phyloP scores from a whole-genome alignment of 2,797 vertebrate genomes.

The Gallinago solitaria region DNA sequence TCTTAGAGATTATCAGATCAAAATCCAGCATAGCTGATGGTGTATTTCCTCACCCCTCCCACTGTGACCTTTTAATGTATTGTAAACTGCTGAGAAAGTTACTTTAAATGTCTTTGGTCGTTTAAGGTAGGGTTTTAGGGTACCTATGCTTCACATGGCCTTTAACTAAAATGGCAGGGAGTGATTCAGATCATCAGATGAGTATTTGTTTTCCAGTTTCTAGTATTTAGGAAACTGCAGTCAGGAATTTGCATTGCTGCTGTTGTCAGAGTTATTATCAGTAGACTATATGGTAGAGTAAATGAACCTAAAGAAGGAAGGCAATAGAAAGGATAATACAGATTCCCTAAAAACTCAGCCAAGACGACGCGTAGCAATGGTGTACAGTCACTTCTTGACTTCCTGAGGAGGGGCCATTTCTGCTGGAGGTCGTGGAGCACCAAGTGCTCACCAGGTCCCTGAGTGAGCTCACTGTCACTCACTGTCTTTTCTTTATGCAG shows the following conservation, averaged over 20 bases:
- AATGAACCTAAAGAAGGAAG: not conserved
- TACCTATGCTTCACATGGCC: not conserved
- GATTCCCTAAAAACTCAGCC: not conserved
- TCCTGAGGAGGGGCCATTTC: not conserved
- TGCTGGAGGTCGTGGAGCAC: not conserved
- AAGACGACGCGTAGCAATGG: not conserved
- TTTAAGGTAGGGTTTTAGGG: not conserved
- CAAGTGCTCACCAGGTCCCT: not conserved
- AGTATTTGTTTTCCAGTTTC: not conserved
- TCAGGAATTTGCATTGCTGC: not conserved
- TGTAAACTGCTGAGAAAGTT: conserved; percentile 26
- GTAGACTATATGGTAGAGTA: not conserved
- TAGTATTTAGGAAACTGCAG: not conserved
- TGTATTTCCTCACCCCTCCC: not conserved
- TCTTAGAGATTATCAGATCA: conserved; percentile 12
- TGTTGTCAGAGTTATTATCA: not conserved
- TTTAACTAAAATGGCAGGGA: not conserved
- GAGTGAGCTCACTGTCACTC: not conserved
- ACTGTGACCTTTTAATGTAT: conserved; percentile 26
- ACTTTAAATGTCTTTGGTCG: not conserved
- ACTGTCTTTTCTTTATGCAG: conserved; percentile 73
- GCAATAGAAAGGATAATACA: not conserved
- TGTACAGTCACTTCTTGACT: not conserved
- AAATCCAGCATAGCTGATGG: not conserved
- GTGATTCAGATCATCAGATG: not conserved